Conservation (phyloP, 2,888 invertebrate genomes). For the Cosmia pyralina region DNA sequence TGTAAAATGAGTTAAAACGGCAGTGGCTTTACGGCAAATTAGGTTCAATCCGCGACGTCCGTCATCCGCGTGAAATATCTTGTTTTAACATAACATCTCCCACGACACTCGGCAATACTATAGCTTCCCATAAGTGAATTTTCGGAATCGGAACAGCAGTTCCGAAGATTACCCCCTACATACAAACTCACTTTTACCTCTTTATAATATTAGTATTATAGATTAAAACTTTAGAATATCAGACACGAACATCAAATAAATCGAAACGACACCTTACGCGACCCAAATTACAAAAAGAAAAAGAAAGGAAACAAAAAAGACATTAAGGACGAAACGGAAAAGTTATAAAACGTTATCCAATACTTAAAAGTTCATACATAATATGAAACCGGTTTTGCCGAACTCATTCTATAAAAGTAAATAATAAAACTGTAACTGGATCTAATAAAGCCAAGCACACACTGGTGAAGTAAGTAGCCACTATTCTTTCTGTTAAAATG, state of each 20-base stretch:
- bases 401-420: conserved; percentile 19
- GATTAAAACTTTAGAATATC: background rate
- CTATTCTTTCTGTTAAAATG: no score
- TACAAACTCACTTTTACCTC: background rate
- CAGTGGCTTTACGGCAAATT: background rate
- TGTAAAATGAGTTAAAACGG: background rate
- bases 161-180: background rate
- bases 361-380: conserved; percentile 21
- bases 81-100: background rate
- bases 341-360: conserved; percentile 12
- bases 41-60: background rate
- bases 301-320: background rate
- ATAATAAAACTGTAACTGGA: conserved; percentile 21
- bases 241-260: background rate
- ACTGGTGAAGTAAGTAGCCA: background rate
- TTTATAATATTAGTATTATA: background rate
- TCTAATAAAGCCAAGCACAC: conserved; percentile 18
- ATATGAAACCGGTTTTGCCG: conserved; percentile 15
- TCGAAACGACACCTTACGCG: background rate
- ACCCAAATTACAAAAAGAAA: background rate
- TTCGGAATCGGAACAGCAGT: background rate
- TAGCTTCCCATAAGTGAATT: background rate
- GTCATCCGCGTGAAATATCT: background rate
- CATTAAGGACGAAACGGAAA: background rate
- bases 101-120: background rate